Conservation (phyloP, 2,888 invertebrate species). For the Amiota minor region DNA sequence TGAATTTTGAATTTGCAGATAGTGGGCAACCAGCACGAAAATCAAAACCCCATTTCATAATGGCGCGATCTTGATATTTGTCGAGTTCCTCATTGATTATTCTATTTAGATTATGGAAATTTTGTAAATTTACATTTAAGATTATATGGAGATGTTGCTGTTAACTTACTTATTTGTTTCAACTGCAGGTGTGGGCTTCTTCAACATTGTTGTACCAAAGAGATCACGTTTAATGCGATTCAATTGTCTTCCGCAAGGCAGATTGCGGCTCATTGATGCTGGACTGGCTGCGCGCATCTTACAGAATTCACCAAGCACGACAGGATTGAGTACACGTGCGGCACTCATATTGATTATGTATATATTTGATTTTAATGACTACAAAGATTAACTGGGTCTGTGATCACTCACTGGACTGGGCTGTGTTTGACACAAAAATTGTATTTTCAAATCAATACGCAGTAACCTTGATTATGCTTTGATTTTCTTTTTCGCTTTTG, state of each 20-base stretch:
- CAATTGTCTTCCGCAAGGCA: slow-evolving; percentile 64
- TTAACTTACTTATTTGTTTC: slow-evolving; percentile 68
- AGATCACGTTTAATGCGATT: slow-evolving; percentile 71
- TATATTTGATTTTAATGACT: not conserved
- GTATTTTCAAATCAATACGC: slow-evolving; percentile 5
- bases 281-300: slow-evolving; percentile 63
- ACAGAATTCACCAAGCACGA: slow-evolving; percentile 66
- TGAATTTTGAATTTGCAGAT: slow-evolving; percentile 60
- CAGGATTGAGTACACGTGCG: slow-evolving; percentile 70
- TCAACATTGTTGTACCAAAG: slow-evolving; percentile 58
- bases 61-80: slow-evolving; percentile 77
- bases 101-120: slow-evolving; percentile 11
- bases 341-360: slow-evolving; percentile 48
- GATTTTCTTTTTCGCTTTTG: slow-evolving; percentile 37
- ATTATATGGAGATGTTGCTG: not conserved
- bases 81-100: slow-evolving; percentile 67
- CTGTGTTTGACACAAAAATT: not conserved
- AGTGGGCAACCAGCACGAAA: slow-evolving; percentile 70
- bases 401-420: not conserved
- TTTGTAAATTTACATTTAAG: not conserved
- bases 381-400: not conserved
- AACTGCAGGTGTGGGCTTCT: slow-evolving; percentile 50
- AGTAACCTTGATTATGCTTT: slow-evolving; percentile 51
- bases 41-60: slow-evolving; percentile 74
- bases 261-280: slow-evolving; percentile 54